Base-by-base conservation (phyloP, 2,888 invertebrate species). In the Mesochorus sp. region DNA sequence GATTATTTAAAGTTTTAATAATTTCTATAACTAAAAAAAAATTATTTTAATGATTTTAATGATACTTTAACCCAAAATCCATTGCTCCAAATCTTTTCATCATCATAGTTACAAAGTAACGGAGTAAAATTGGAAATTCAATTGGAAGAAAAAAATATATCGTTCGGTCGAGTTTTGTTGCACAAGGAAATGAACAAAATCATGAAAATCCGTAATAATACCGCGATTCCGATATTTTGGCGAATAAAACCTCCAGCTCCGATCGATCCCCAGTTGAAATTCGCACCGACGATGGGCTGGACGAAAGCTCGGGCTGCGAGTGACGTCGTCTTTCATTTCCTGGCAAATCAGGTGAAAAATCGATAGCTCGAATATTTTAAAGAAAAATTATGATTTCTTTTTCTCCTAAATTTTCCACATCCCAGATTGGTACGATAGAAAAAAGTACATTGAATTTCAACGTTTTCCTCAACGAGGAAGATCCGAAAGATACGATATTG, bases 181-280 rank as follows among this genome's bases (percentile, higher is more conserved):
- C 92, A 93, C 80, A 91, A 92, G 53, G 91, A 91, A 47, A 92
- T 92, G 83, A 92, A 90, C 34, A 92, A 92, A 75, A 91, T 89
- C 74, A 88, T 94, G 47, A 92, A 91, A 51, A 88, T 94, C 19
- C 92, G 91, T 68, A 95, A 94, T 84, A 92, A 93, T 83, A 93
- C 94, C 0, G 91, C 92, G 31, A 86, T 94, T 53, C 91, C 93
- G 10, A 87, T 94, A 51, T 91, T 91, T 87, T 94, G 94, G 94
- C 90, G 91, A 84, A 91, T 94, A 81, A 86, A 92, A 79, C 80
- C 89, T 0, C 84, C 89, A 5, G 92, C 92, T 21, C 90, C 92
- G 21, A 21, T 76, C 0, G 82, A 86, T 8, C 79, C 90, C 3
- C 91, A 92, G 80, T 91, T 89, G 31, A 79, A 80, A 6, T 80